Conservation (phyloP, 2,888 invertebrate genomes). For the Caenorhabditis sinica region DNA sequence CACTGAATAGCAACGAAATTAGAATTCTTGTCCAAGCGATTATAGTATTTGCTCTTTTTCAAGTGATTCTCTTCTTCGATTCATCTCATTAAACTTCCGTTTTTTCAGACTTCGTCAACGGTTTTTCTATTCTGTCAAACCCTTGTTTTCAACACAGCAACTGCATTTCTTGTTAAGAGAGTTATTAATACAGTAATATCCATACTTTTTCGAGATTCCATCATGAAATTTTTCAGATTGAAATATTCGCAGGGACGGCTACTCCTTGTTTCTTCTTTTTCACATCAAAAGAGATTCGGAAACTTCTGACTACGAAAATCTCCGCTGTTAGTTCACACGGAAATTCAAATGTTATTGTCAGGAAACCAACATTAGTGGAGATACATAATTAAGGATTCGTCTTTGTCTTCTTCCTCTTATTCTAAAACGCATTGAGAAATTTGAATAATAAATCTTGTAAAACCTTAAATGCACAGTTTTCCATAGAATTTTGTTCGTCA, state of each 20-base stretch:
- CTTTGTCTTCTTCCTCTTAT: slow-evolving; percentile 41
- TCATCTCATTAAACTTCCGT: no score
- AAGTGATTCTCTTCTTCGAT: no score
- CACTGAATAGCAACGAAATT: slow-evolving; percentile 39
- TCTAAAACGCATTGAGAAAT: no score
- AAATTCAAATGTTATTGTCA: slow-evolving; percentile 19
- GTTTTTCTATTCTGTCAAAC: slow-evolving; percentile 53
- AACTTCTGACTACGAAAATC: slow-evolving; percentile 27
- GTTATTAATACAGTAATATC: slow-evolving; percentile 44
- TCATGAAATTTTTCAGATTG: slow-evolving; percentile 22
- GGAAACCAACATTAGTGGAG: background rate
- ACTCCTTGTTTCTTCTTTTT: slow-evolving; percentile 57
- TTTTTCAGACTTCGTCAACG: slow-evolving; percentile 42
- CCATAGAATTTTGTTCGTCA: no score
- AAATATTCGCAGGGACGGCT: slow-evolving; percentile 45
- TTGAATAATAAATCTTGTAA: no score
- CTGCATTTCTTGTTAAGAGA: slow-evolving; percentile 49
- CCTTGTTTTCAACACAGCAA: slow-evolving; percentile 21
- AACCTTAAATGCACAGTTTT: no score
- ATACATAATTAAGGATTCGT: slow-evolving; percentile 28
- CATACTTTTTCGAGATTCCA: background rate
- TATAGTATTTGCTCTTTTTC: slow-evolving; percentile 37
- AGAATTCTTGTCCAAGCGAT: slow-evolving; percentile 43
- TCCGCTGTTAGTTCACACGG: slow-evolving; percentile 34
- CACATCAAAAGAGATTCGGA: slow-evolving; percentile 37